Base-by-base conservation (phyloP, 2,888 invertebrate genomes). In the Fabriciana adippe region DNA sequence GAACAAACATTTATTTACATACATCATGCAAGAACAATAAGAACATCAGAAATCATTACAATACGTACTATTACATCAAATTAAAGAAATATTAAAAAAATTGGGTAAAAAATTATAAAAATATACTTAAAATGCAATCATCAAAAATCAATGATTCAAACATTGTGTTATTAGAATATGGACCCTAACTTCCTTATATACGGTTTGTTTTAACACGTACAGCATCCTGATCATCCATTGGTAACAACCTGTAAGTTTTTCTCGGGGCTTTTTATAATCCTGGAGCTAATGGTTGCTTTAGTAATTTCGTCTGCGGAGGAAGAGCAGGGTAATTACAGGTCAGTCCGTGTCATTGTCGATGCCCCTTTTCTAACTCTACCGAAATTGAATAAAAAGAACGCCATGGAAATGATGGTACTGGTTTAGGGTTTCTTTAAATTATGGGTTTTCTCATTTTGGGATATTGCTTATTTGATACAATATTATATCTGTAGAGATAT, bases 281-380 rank as follows among this genome's bases (percentile, higher is more conserved):
- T 79, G 85, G 85, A 51, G 83, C 84, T 89, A 88, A 87, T 85
- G 90, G 88, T 89, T 89, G 90, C 87, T 79, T 82, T 79, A 77
- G 89, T 91, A 91, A 92, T 92, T 92, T 90, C 77, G 87, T 81
- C 75, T 72, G 78, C 72, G 74, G 74, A 74, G 76, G 75, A 60
- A 60, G 76, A 69, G 78, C 62, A 81, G 81, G 87, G 89, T 91
- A 92, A 91, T 92, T 89, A 90, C 83, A 86, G 88, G 84, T 82
- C 83, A 83, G 81, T 76, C 84, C 87, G 88, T 92, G 92, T 92
- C 92, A 92, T 92, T 92, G 91, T 83, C 87, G 87, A 87, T 81
- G 81, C 81, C 80, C 82, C 79, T 78, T 74, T 79, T 81, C 83
- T 82, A 88, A 87, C 79, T 81, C 80, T 76, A 78, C 79, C 76